Conservation (phyloP, 2,888 invertebrate genomes). For the Drosophila buzzatii region DNA sequence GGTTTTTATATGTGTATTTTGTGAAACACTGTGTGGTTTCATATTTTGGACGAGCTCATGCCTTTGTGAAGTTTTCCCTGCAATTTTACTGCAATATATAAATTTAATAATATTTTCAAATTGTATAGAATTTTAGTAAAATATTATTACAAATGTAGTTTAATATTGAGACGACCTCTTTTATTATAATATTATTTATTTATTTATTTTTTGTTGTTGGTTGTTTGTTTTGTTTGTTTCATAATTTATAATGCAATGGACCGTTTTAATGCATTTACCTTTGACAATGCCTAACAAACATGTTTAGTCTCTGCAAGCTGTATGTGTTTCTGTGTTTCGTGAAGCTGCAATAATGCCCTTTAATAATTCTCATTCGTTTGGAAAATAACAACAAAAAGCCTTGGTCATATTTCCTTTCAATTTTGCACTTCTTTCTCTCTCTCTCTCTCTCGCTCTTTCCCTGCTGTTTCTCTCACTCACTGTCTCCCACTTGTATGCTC, state of each 20-base stretch:
- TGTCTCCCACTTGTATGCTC: not conserved
- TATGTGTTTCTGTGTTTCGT: slow-evolving; percentile 57
- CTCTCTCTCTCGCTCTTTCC: slow-evolving; percentile 1
- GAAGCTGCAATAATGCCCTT: slow-evolving; percentile 83
- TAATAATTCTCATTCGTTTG: slow-evolving; percentile 83
- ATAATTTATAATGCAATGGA: slow-evolving; percentile 12
- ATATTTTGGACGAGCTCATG: not conserved
- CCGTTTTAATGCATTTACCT: slow-evolving; percentile 59
- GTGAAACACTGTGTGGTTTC: not conserved
- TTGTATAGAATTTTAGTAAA: too few species aligned
- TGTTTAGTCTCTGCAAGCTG: slow-evolving; percentile 11
- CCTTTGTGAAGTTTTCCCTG: not conserved
- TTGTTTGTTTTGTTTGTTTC: not conserved
- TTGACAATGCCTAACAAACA: slow-evolving; percentile 51
- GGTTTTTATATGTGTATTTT: not conserved
- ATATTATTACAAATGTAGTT: too few species aligned
- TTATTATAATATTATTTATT: too few species aligned
- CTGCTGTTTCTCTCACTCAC: not conserved
- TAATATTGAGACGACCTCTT: too few species aligned
- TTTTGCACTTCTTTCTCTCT: slow-evolving; percentile 6
- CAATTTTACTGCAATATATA: too few species aligned
- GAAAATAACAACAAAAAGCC: slow-evolving; percentile 79
- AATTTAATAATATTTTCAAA: too few species aligned
- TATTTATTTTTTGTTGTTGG: not conserved
- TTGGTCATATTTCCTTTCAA: slow-evolving; percentile 46